Conservation (phyloP, 1,140 invertebrate species). For the Cotesia typhae region DNA sequence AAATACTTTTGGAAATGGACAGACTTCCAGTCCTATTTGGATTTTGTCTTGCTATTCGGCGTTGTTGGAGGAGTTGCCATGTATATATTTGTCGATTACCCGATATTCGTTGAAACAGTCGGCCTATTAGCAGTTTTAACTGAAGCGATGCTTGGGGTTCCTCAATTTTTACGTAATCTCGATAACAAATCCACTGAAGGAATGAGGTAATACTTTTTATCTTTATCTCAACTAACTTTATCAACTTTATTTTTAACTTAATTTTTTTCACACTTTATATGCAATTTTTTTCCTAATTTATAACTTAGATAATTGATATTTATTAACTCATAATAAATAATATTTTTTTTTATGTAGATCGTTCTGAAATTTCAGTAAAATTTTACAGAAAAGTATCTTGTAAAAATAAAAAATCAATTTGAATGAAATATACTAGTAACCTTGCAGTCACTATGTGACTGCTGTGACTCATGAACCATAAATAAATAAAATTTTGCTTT, state of each 20-base stretch:
- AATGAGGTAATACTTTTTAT: constrained; percentile 82
- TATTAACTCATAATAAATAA: no score
- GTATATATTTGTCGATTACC: constrained; percentile 84
- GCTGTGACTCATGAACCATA: no score
- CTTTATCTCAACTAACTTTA: constrained; percentile 3
- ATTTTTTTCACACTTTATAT: constrained; percentile 28
- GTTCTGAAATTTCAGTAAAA: no score
- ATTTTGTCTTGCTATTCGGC: constrained; percentile 90
- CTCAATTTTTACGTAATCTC: constrained; percentile 91
- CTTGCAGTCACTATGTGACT: no score
- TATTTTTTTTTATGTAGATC: no score
- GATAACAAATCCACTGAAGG: constrained; percentile 91
- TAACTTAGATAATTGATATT: no score
- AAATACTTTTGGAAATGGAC: constrained; percentile 99
- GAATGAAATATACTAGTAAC: no score
- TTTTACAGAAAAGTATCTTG: no score
- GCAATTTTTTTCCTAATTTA: no score
- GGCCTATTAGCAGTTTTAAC: constrained; percentile 95
- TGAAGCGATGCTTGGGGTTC: constrained; percentile 94
- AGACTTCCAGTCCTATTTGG: constrained; percentile 95
- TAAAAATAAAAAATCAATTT: no score
- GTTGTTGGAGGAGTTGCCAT: constrained; percentile 83
- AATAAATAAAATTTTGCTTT: no score
- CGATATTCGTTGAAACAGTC: constrained; percentile 85
- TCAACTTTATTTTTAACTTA: constrained; percentile 27